A percentile compares a stretch with the other conserved stretches of the same genome.
phyloP scores from a whole-genome alignment of 2,113 vertebrate genomes.

The Larimichthys polyactis region DNA sequence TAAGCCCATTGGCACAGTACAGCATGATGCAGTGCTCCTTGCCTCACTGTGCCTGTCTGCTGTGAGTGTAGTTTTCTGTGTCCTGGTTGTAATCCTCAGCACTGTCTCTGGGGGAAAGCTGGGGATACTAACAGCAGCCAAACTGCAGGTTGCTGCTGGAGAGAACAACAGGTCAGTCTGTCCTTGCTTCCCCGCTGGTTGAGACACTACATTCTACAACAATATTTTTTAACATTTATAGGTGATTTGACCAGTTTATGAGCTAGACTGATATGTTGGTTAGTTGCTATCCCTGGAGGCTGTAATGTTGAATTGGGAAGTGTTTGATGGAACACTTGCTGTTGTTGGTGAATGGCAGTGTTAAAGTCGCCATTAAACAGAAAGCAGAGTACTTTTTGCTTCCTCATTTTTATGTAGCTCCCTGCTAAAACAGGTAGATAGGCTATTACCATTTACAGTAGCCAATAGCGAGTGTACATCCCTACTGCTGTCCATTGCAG shows the following conservation, averaged over 20 bases:
- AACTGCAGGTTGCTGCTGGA: conserved; percentile 47
- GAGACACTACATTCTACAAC: not conserved
- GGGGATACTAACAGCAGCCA: conserved; percentile 53
- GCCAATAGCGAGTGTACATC: no score
- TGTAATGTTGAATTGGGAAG: not conserved
- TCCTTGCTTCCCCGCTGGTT: conserved; percentile 31
- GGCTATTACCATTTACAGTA: no score
- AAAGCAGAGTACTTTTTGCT: no score
- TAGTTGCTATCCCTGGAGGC: not conserved
- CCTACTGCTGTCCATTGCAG: no score
- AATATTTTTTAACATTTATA: not conserved
- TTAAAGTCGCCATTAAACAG: no score
- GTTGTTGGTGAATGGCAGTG: not conserved
- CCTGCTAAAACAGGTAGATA: no score
- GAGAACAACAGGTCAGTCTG: conserved; percentile 57
- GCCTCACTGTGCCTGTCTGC: conserved; percentile 14
- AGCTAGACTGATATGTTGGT: not conserved
- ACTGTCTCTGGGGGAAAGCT: conserved; percentile 26
- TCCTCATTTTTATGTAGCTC: no score
- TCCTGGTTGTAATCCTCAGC: conserved; percentile 62
- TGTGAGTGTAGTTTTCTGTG: conserved; percentile 35
- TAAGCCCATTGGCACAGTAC: conserved; percentile 53
- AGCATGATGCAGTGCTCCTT: conserved; percentile 39
- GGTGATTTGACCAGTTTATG: not conserved
- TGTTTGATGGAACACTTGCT: not conserved